Conservation (phyloP, 2,113 vertebrate species). For the Ophthalmolycus amberensis region DNA sequence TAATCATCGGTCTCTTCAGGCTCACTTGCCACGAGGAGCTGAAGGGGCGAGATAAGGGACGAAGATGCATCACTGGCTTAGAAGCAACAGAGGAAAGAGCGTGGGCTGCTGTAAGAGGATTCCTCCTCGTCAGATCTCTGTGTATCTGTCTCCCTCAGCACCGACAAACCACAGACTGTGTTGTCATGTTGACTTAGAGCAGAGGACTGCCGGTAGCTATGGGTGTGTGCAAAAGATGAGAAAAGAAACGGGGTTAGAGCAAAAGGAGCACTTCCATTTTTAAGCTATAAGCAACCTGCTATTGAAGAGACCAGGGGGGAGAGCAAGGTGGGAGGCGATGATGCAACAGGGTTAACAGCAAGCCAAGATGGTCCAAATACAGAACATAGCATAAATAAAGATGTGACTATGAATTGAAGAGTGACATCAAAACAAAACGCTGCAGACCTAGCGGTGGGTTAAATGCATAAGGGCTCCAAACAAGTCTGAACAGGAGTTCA, state of each 20-base stretch:
- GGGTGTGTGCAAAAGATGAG: neutral
- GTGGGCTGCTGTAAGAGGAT: slow-evolving; percentile 75
- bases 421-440: slow-evolving; percentile 21
- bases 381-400: slow-evolving; percentile 14
- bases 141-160: slow-evolving; percentile 43
- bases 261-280: slow-evolving; percentile 10
- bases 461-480: neutral
- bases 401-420: slow-evolving; percentile 12
- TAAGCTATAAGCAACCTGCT: slow-evolving; percentile 16
- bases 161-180: slow-evolving; percentile 44
- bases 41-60: slow-evolving; percentile 24
- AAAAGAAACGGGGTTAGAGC: slow-evolving; percentile 4
- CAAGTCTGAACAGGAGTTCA: neutral
- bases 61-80: slow-evolving; percentile 66
- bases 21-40: slow-evolving; percentile 30
- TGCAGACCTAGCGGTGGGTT: neutral
- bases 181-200: slow-evolving; percentile 42
- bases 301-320: slow-evolving; percentile 31
- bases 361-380: slow-evolving; percentile 44
- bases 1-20: slow-evolving; percentile 38
- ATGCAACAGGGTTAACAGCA: slow-evolving; percentile 43
- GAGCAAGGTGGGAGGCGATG: slow-evolving; percentile 41
- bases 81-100: slow-evolving; percentile 37
- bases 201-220: slow-evolving; percentile 5
- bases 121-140: slow-evolving; percentile 58